A percentile compares a stretch with the other conserved stretches of the same genome.
Conservation (phyloP, 2,888 invertebrate genomes). For the Rutpela maculata region DNA sequence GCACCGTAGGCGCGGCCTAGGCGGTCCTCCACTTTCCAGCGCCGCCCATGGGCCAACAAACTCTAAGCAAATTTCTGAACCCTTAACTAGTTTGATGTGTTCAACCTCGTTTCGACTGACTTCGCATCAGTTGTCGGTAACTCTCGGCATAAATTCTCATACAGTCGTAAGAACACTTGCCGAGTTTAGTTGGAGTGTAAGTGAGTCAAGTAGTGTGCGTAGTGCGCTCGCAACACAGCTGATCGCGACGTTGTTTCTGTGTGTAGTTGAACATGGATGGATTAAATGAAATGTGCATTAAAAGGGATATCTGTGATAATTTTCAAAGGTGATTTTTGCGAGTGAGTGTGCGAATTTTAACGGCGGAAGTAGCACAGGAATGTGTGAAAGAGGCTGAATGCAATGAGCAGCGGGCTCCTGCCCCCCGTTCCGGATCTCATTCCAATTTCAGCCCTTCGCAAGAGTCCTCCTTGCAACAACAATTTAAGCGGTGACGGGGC, state of each 20-base stretch:
- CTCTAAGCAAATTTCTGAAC: slow-evolving; percentile 65
- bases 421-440: slow-evolving; percentile 74
- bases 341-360: slow-evolving; percentile 33
- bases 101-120: slow-evolving; percentile 60
- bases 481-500: slow-evolving; percentile 57
- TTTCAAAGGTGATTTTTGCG: slow-evolving; percentile 29
- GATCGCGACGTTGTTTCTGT: slow-evolving; percentile 43
- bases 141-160: slow-evolving; percentile 68
- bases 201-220: slow-evolving; percentile 61
- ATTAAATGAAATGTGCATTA: slow-evolving; percentile 20
- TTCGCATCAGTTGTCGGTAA: slow-evolving; percentile 61
- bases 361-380: slow-evolving; percentile 46
- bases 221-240: slow-evolving; percentile 53
- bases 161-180: slow-evolving; percentile 66
- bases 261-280: slow-evolving; percentile 35
- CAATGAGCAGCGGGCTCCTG: slow-evolving; percentile 71
- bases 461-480: slow-evolving; percentile 62
- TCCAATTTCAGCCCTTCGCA: slow-evolving; percentile 71
- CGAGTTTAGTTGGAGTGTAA: slow-evolving; percentile 66
- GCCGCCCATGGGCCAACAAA: slow-evolving; percentile 68
- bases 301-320: slow-evolving; percentile 29
- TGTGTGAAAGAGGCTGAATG: slow-evolving; percentile 63
- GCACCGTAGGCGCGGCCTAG: slow-evolving; percentile 63
- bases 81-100: slow-evolving; percentile 64
- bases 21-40: slow-evolving; percentile 56